Percentiles rank a stretch among this genome's conserved stretches.
These are phyloP conservation scores for Lepisosteus oculatus DNA, from an alignment of 2,113 vertebrate species.

Conservation along the genomic window DNA sequence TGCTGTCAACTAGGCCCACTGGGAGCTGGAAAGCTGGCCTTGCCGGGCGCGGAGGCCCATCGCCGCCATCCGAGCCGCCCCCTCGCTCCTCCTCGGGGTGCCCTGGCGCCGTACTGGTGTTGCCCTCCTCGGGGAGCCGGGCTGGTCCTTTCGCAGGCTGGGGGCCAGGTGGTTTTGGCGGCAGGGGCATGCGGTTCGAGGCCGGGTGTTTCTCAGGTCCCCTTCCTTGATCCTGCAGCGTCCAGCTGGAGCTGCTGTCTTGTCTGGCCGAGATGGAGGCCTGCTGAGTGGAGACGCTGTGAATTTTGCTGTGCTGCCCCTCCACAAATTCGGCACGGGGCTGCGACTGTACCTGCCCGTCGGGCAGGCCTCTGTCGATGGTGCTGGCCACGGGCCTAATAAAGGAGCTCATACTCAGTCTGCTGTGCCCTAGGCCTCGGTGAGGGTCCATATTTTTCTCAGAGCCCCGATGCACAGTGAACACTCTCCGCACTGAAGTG, in stretches of 20 bases:
- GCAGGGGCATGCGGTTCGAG: neutral
- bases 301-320: neutral
- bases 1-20: neutral
- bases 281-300: neutral
- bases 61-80: neutral
- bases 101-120: neutral
- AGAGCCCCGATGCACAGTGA: too few species aligned
- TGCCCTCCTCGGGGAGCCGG: neutral
- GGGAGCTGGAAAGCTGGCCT: neutral
- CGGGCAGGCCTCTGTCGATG: neutral
- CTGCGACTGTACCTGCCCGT: neutral
- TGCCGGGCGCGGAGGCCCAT: neutral
- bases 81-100: neutral
- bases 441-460: too few species aligned
- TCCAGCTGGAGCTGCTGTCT: neutral
- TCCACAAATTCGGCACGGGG: neutral
- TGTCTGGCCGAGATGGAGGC: neutral
- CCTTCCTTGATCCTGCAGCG: neutral
- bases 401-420: too few species aligned
- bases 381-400: neutral
- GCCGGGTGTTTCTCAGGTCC: neutral
- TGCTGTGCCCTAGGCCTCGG: too few species aligned
- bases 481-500: too few species aligned
- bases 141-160: neutral
- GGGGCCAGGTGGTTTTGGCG: neutral